Base-by-base conservation (phyloP, 2,888 invertebrate species). In the Silvanus unidentatus region DNA sequence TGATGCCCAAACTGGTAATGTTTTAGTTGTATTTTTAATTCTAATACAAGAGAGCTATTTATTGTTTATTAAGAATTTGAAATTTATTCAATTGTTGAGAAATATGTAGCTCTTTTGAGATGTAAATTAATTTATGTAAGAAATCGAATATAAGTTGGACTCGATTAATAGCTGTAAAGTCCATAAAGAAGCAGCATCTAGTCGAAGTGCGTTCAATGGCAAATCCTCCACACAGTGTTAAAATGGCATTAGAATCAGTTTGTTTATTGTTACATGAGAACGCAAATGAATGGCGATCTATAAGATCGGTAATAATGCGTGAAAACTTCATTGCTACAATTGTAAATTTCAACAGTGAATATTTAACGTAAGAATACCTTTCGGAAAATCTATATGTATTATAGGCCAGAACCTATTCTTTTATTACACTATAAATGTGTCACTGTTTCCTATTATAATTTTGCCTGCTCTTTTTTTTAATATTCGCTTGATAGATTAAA, bases 321-420 rank as follows among this genome's bases (percentile, higher is more conserved):
- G 96, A 96, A 74, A 93, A 92, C 79, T 94, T 94, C 77, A 93
- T 94, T 74, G 84, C 87, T 45, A 89, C 90, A 59, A 92, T 94
- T 73, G 88, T 94, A 75, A 91, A 91, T 81, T 94, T 93, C 82
- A 87, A 87, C 76, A 93, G 93, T 56, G 90, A 92, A 69, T 83
- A 85, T 69, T 84, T 96, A 75, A 86, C 86, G 88, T 94, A 93
- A 81, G 86, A 82, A 56, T 47, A 12, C 10, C 13, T 12, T n/a
- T 12, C 32, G n/a, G 11, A 32, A 32, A 32, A 32, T 12, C 3
- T 32, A n/a, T n/a, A n/a, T 32, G 10, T 32, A 12, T 5, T n/a
- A n/a, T n/a, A n/a, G n/a, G n/a, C 32, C 10, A 32, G n/a, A 32
- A 32, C 10, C 11, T n/a, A 32, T 5, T 32, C 39, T 32, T 12